Evolutionary conservation across 2,888 invertebrate genomes (phyloP).

Genomic region (Thymelicus acteon): DNA sequence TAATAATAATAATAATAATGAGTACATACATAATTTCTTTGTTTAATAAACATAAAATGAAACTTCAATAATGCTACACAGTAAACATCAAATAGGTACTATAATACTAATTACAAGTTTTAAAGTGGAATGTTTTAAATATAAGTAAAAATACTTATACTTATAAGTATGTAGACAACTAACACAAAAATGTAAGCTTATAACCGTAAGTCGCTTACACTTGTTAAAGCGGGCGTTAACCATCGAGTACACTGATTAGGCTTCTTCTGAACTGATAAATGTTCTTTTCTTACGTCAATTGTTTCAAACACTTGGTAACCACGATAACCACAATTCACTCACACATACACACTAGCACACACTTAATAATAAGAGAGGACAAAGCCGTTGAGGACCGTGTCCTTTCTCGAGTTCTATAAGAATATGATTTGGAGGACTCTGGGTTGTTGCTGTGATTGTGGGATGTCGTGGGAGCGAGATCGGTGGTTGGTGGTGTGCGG

Average conservation of each 20-base stretch:
- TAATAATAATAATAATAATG: not conserved
- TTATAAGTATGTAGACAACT: slow-evolving; percentile 3
- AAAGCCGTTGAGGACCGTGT: slow-evolving; percentile 54
- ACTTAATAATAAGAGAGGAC: slow-evolving; percentile 53
- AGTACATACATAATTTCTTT: slow-evolving; percentile 6
- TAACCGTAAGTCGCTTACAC: not conserved
- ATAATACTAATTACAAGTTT: slow-evolving; percentile 28
- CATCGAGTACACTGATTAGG: not conserved
- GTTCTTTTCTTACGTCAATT: slow-evolving; percentile 6
- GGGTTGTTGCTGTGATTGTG: slow-evolving; percentile 63
- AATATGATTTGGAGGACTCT: slow-evolving; percentile 80
- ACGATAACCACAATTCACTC: slow-evolving; percentile 60
- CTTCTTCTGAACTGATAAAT: not conserved
- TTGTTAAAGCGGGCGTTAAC: not conserved
- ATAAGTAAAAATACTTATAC: slow-evolving; percentile 15
- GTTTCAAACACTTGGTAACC: slow-evolving; percentile 33
- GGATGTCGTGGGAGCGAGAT: slow-evolving; percentile 74
- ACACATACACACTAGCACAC: slow-evolving; percentile 33
- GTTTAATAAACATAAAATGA: slow-evolving; percentile 1
- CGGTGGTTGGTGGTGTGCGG: slow-evolving; percentile 55
- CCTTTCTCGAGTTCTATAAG: slow-evolving; percentile 72
- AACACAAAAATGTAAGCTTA: not conserved
- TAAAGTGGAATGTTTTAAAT: slow-evolving; percentile 27
- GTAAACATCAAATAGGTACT: slow-evolving; percentile 18
- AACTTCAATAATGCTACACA: slow-evolving; percentile 18